A percentile compares a stretch with the other conserved stretches of the same genome.
phyloP scores from a whole-genome alignment of 2,888 invertebrate species.

The Nephrotoma guestfalica region DNA sequence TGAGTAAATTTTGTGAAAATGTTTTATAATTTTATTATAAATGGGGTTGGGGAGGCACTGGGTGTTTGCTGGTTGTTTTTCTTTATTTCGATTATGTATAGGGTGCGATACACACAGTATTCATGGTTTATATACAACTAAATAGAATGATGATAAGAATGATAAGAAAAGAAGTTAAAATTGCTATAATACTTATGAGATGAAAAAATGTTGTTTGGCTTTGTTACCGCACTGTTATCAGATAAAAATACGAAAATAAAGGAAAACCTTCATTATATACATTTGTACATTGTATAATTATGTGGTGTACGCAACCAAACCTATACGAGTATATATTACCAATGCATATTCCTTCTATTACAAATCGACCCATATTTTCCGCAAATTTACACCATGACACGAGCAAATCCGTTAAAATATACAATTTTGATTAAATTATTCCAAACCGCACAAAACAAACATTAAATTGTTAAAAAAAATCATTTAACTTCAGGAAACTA shows the following conservation, averaged over 20 bases:
- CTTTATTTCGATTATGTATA: neutral
- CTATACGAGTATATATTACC: neutral
- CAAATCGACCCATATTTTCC: neutral
- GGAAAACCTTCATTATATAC: neutral
- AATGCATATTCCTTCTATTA: neutral
- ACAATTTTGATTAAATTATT: neutral
- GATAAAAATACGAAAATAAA: neutral
- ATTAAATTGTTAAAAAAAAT: neutral
- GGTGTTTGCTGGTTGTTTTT: neutral
- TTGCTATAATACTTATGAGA: neutral
- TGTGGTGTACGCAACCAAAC: neutral
- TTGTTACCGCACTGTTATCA: neutral
- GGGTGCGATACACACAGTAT: neutral
- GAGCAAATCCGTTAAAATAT: neutral
- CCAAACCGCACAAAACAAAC: neutral
- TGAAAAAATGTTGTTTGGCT: neutral
- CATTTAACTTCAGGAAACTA: neutral
- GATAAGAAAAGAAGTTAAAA: neutral
- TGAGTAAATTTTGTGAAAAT: conserved; percentile 1
- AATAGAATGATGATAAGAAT: neutral
- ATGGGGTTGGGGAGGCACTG: neutral
- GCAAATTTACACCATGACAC: neutral
- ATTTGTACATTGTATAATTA: neutral
- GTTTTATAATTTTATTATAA: neutral
- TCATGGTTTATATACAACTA: neutral